Base-by-base conservation (phyloP, 2,888 invertebrate genomes). In the Caenorhabditis zanzibari region DNA sequence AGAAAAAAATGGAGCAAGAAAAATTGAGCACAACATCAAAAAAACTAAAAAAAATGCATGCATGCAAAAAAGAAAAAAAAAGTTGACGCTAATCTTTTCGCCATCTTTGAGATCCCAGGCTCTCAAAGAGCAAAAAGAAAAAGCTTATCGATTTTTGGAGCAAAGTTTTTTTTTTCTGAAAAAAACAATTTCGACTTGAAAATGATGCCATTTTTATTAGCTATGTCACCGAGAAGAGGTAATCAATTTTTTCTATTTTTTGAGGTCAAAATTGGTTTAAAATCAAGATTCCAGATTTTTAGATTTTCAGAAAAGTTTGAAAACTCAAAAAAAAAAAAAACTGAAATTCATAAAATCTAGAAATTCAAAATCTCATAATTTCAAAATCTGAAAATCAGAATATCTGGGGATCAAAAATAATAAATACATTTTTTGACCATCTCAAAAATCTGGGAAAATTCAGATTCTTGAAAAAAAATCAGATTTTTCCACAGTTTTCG, bases 171-270 rank as follows among this genome's bases (percentile, higher is more conserved):
- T 24, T 12, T 10, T 38, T 38, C 38, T 38, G 38, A 38, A 32
- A 7, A 32, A n/a, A n/a, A n/a, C n/a, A 32, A 32, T 32, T 32
- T 32, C 7, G 4, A 22, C 6, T 16, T 38, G 41, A 38, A 32
- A 19, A 80, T 81, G 81, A 28, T 81, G 12, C 81, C 81, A 54
- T 81, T 81, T 26, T 38, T 74, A 35, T 41, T 81, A 14, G 81
- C 73, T 1, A 28, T 74, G n/a, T 63, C 74, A 44, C 77, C 77
- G 0, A 69, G 68, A 56, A 74, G 41, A 81, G 74, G 81, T 74
- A 73, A 47, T n/a, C 12, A 5, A 28, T 0, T 2, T 44, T 44
- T 44, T 10, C 2, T n/a, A 19, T 47, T 47, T 19, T 47, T 19
- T 47, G 47, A n/a, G n/a, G n/a, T 19, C 2, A 41, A 41, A n/a